Base-by-base conservation (phyloP, 2,888 invertebrate genomes). In the Lacanobia oleracea region DNA sequence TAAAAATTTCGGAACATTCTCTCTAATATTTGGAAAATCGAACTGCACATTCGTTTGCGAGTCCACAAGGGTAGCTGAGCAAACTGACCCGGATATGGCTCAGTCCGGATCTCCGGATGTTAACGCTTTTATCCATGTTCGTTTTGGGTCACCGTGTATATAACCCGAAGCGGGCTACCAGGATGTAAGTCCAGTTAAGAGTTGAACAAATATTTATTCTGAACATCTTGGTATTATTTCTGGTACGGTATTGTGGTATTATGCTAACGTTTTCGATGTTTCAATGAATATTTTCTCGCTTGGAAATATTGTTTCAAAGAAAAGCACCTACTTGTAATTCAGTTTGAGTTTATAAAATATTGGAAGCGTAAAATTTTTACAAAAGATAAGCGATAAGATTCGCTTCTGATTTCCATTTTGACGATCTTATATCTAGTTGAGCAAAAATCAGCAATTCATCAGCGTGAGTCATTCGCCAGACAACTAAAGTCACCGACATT, bases 391-490 rank as follows among this genome's bases (percentile, higher is more conserved):
- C 23, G 37, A 23, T 23, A 45, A 16, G 2, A 67, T n/a, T 67
- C 74, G 69, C 60, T 77, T 68, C 14, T n/a, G 40, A 43, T 50
- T 77, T 56, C 23, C 23, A 69, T 77, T 77, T 48, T 48, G n/a
- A 60, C 1, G 48, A 33, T 18, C 16, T 21, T 40, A 21, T 18
- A 54, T 6, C 16, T 2, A 16, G 5, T 2, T 27, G 16, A 54
- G 7, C 14, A 23, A 14, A 23, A 23, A 27, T 27, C 27, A 27
- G 27, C 27, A n/a, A n/a, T n/a, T n/a, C n/a, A n/a, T n/a, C n/a
- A n/a, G n/a, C n/a, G n/a, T n/a, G n/a, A n/a, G n/a, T n/a, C n/a
- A n/a, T n/a, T n/a, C n/a, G n/a, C n/a, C n/a, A n/a, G n/a, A n/a
- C n/a, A n/a, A n/a, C n/a, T n/a, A n/a, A n/a, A n/a, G n/a, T n/a